Evolutionary conservation across 2,113 vertebrate genomes (phyloP), one percentile per base, ranked within the genome.

Genomic region (Eurypyga helias): DNA sequence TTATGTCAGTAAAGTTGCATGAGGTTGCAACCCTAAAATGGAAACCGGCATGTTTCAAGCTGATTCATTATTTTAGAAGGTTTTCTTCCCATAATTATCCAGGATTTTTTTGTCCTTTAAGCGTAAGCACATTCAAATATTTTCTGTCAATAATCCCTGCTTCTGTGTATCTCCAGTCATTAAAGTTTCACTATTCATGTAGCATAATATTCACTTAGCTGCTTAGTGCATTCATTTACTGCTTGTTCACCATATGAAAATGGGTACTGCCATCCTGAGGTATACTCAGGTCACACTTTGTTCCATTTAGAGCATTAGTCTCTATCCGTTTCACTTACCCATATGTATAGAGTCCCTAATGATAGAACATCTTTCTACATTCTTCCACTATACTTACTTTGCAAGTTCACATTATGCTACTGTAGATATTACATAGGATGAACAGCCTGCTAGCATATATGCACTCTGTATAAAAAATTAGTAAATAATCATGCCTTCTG

Each of bases 51-150:
- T 71, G 18, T 46, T 89, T 83, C 61, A 57, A 69, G 54, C 4
- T 67, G 45, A 66, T 52, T 43, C 36, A 61, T 26, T 6, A n/a
- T 28, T 46, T 82, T 10, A 19, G 20, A 79, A 71, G 31, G 24
- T 61, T 70, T 81, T 65, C 36, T 83, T 73, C 43, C 16, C 13
- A 34, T 11, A 79, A 16, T 28, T 49, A 62, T 43, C 33, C 13
- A 66, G 2, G 0, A 49, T 6, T 28, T 26, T 72, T 79, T 89
- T 93, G 6, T 41, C 45, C 14, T 23, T 70, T 76, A 78, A 24
- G 3, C 46, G 8, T 17, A 46, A 16, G 38, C 8, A 66, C 0
- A 0, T 54, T 58, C 13, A 55, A 72, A 43, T 23, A 2, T 76
- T 54, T 91, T 67, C 54, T 65, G 15, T 77, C 33, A 73, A 28